These are phyloP conservation scores for Morus bassanus DNA, from an alignment of 2,797 vertebrate species.

Conservation along the genomic window DNA sequence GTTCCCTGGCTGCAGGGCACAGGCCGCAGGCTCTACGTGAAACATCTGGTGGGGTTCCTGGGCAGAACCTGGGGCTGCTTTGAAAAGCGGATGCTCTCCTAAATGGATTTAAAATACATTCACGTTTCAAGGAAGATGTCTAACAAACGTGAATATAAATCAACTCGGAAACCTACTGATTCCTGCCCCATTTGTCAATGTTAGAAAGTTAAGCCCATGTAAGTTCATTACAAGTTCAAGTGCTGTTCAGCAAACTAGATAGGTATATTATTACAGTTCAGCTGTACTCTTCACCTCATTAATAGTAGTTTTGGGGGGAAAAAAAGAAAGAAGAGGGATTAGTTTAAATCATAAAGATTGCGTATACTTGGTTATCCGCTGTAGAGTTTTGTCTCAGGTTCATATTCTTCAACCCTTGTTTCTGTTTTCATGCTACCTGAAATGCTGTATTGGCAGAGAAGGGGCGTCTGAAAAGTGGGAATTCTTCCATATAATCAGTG, in stretches of 20 bases:
- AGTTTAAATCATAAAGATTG: neutral
- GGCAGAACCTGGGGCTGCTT: neutral
- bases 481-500: neutral
- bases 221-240: slow-evolving; percentile 2
- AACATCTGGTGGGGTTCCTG: neutral
- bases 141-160: neutral
- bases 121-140: neutral
- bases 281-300: neutral
- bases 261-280: neutral
- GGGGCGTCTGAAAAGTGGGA: neutral
- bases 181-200: neutral
- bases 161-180: neutral
- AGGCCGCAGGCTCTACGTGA: accelerated
- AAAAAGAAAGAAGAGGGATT: neutral
- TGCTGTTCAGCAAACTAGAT: neutral
- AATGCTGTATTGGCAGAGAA: neutral
- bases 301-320: neutral
- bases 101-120: neutral
- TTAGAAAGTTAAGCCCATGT: neutral
- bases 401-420: neutral
- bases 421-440: neutral
- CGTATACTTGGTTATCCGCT: neutral
- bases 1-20: neutral
- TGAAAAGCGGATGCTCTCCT: neutral
- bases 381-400: neutral